phyloP scores from a whole-genome alignment of 2,888 invertebrate genomes.

The Cosmia trapezina region DNA sequence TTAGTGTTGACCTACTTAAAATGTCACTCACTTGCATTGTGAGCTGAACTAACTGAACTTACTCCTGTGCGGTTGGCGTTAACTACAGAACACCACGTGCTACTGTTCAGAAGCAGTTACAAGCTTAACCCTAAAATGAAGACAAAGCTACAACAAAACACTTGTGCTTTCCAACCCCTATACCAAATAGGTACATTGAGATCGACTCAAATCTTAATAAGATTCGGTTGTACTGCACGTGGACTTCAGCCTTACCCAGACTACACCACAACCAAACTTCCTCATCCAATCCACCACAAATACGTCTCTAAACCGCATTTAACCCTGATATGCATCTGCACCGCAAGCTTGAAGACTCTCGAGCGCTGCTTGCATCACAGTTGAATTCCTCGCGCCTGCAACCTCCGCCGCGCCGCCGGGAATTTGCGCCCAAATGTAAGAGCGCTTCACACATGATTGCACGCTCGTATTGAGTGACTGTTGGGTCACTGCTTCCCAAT shows the following conservation, averaged over 20 bases:
- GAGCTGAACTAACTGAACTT: constrained; percentile 37
- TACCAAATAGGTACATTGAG: background rate
- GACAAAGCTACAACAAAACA: background rate
- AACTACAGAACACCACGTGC: constrained; percentile 16
- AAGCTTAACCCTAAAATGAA: background rate
- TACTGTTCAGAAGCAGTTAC: background rate
- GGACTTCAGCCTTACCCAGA: background rate
- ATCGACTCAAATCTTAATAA: background rate
- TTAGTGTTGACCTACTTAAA: constrained; percentile 45
- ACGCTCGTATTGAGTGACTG: constrained; percentile 52
- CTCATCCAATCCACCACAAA: constrained; percentile 22
- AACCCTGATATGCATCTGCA: constrained; percentile 44
- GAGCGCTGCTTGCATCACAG: constrained; percentile 40
- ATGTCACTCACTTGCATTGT: constrained; percentile 20
- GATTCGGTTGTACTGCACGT: background rate
- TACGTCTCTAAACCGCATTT: constrained; percentile 19
- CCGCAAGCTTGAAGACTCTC: constrained; percentile 47
- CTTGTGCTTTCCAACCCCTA: background rate
- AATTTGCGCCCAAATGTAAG: constrained; percentile 54
- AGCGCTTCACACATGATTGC: constrained; percentile 51
- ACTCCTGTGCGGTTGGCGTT: constrained; percentile 17
- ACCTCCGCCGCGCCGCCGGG: constrained; percentile 37
- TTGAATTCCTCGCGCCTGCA: constrained; percentile 38
- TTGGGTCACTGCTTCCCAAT: constrained; percentile 80
- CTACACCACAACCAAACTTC: background rate